Percentiles rank a stretch among this genome's conserved stretches.
Conservation (phyloP, 2,113 vertebrate genomes). For the Strix uralensis region DNA sequence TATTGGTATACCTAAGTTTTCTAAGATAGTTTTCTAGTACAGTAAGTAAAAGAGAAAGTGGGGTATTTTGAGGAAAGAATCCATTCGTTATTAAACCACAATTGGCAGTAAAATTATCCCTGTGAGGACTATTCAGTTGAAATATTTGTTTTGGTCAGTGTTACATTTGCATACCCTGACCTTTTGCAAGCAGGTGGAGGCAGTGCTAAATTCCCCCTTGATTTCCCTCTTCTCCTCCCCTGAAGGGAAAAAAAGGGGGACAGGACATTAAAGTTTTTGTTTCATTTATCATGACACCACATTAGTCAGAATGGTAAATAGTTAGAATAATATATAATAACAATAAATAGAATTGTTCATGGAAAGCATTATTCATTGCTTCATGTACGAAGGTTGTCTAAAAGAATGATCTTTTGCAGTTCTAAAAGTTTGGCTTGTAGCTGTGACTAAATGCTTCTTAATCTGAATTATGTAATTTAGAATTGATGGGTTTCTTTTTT, state of each 20-base stretch:
- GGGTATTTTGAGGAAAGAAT: background rate
- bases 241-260: fast-evolving
- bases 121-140: background rate
- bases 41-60: background rate
- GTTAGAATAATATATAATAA: background rate
- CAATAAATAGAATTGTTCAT: background rate
- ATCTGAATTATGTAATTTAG: background rate
- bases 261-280: background rate
- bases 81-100: background rate
- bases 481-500: background rate
- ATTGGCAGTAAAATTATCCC: background rate
- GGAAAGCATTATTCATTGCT: background rate
- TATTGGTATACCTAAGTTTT: background rate
- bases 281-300: background rate
- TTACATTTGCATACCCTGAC: background rate
- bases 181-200: background rate
- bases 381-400: background rate
- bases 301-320: background rate
- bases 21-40: background rate
- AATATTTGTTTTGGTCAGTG: background rate
- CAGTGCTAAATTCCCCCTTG: background rate
- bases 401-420: background rate
- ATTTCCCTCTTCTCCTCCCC: background rate
- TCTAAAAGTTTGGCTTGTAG: background rate
- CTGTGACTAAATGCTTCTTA: background rate